These are phyloP conservation scores for Bacillus rossius DNA, from an alignment of 1,140 invertebrate genomes.

Conservation along the genomic window DNA sequence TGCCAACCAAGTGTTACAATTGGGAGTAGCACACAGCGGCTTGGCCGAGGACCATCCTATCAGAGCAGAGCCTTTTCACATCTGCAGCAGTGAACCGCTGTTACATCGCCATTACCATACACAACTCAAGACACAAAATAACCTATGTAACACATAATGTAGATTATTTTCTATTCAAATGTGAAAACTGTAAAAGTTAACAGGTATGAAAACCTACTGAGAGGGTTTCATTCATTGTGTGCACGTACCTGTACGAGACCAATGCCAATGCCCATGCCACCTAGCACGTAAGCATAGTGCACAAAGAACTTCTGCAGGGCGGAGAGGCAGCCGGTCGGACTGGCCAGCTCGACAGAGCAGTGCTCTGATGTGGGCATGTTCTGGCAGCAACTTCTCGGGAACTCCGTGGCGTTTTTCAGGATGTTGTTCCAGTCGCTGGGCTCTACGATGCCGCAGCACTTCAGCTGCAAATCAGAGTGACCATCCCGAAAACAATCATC, in stretches of 20 bases:
- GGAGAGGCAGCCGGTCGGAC: conserved; percentile 56
- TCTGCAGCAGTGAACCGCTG: no score
- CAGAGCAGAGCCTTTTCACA: no score
- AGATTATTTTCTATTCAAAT: no score
- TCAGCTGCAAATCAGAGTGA: conserved; percentile 48
- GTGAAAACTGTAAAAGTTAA: no score
- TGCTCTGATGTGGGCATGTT: conserved; percentile 46
- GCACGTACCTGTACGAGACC: conserved; percentile 64
- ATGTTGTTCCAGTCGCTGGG: conserved; percentile 59
- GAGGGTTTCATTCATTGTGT: no score
- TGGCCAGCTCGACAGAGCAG: conserved; percentile 45
- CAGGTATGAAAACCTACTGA: no score
- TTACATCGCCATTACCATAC: no score
- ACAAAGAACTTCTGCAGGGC: conserved; percentile 57
- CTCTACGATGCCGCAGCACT: conserved; percentile 71
- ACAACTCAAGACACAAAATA: no score
- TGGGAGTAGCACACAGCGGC: no score
- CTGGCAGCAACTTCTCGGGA: conserved; percentile 65
- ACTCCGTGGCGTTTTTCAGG: conserved; percentile 43
- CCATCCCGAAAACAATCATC: background rate
- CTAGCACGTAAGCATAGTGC: conserved; percentile 63
- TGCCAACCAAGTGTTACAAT: no score
- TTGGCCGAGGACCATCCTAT: no score
- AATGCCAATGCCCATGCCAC: conserved; percentile 69
- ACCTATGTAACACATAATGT: no score